Evolutionary conservation across 2,113 vertebrate species (phyloP).

Genomic region (Syngnathus typhle): DNA sequence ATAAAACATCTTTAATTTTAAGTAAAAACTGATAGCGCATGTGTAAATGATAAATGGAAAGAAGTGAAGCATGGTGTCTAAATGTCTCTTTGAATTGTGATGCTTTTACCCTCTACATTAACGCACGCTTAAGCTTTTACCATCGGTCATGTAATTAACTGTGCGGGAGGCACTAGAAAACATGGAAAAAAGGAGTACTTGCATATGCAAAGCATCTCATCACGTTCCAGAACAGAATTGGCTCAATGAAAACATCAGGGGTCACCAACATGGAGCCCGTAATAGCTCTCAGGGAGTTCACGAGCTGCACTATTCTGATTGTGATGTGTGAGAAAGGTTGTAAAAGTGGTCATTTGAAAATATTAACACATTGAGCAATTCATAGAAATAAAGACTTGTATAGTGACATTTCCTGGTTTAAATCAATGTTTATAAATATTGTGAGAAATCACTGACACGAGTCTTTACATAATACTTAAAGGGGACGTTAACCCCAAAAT

Average conservation of each 20-base stretch:
- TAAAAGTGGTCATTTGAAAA: too few species aligned
- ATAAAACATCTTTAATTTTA: not conserved
- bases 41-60: not conserved
- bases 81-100: not conserved
- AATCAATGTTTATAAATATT: too few species aligned
- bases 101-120: not conserved
- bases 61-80: not conserved
- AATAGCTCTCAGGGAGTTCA: slow-evolving; percentile 1
- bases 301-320: slow-evolving; percentile 35
- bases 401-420: too few species aligned
- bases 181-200: slow-evolving; percentile 37
- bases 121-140: slow-evolving; percentile 25
- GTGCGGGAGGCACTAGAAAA: slow-evolving; percentile 62
- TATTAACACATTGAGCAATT: too few species aligned
- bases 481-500: too few species aligned
- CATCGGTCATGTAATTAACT: slow-evolving; percentile 69
- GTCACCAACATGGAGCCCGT: too few species aligned
- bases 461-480: not conserved
- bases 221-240: too few species aligned
- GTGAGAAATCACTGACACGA: too few species aligned
- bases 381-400: too few species aligned
- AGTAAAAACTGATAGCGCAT: not conserved
- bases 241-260: too few species aligned
- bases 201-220: too few species aligned
- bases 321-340: too few species aligned